phyloP scores from a whole-genome alignment of 2,888 invertebrate species.

The Gymnoscelis rufifasciata region DNA sequence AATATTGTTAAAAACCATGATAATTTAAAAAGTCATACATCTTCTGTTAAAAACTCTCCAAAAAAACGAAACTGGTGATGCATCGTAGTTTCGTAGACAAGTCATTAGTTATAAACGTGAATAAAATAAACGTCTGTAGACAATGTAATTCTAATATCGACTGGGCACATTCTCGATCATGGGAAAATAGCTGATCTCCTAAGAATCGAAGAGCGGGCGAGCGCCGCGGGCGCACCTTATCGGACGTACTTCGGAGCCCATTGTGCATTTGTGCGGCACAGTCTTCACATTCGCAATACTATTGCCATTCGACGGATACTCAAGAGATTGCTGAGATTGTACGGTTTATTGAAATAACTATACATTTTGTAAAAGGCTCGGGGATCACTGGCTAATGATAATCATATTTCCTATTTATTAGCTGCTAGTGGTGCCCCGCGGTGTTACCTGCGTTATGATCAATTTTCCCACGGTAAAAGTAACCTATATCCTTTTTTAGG shows the following conservation, averaged over 20 bases:
- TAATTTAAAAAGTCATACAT: no score
- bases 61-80: not conserved
- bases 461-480: no score
- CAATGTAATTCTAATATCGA: constrained; percentile 51
- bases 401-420: no score
- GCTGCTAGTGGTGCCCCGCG: no score
- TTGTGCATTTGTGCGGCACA: constrained; percentile 37
- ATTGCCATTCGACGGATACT: constrained; percentile 21
- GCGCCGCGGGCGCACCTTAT: constrained; percentile 28
- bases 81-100: not conserved
- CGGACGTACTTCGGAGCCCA: constrained; percentile 13
- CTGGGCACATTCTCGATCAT: constrained; percentile 53
- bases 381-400: constrained; percentile 8
- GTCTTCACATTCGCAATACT: constrained; percentile 36
- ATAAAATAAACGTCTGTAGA: constrained; percentile 43
- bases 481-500: no score
- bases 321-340: constrained; percentile 21
- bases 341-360: constrained; percentile 28
- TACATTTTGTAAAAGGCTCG: constrained; percentile 1
- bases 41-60: no score
- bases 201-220: constrained; percentile 42
- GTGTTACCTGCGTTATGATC: no score
- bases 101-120: constrained; percentile 18
- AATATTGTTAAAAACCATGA: no score
- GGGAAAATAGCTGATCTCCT: constrained; percentile 60